These are phyloP conservation scores for Drosophila limbata DNA, from an alignment of 2,888 invertebrate species.

Conservation along the genomic window DNA sequence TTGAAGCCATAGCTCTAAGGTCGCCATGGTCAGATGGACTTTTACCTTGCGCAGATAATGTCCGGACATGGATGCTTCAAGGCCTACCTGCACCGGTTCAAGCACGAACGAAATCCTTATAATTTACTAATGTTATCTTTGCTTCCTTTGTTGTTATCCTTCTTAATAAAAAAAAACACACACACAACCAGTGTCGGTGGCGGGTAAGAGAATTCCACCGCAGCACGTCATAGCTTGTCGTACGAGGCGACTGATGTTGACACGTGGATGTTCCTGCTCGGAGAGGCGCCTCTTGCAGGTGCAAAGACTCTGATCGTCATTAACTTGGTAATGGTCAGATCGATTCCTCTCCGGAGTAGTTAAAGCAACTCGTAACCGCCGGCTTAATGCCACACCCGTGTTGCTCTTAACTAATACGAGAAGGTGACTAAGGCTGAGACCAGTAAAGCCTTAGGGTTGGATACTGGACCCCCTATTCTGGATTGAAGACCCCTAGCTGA, in stretches of 20 bases:
- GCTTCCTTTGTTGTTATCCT: too few species aligned
- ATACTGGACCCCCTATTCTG: too few species aligned
- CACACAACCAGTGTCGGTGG: not conserved
- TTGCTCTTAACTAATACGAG: not conserved
- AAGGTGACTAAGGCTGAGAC: not conserved
- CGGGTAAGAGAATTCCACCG: not conserved
- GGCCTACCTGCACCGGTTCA: too few species aligned
- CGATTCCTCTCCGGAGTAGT: not conserved
- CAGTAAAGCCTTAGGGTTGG: not conserved
- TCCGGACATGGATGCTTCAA: too few species aligned
- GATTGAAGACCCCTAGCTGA: not conserved
- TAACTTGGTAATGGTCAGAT: not conserved
- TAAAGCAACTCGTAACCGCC: not conserved
- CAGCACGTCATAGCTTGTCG: conserved; percentile 1
- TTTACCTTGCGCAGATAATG: too few species aligned
- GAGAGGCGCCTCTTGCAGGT: not conserved
- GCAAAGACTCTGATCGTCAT: not conserved
- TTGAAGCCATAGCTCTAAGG: too few species aligned
- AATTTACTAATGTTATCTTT: too few species aligned
- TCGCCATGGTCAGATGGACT: too few species aligned
- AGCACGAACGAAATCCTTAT: too few species aligned
- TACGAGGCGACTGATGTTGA: not conserved
- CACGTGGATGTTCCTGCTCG: not conserved
- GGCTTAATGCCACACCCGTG: not conserved
- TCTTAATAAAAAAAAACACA: not conserved